phyloP scores from a whole-genome alignment of 1,140 invertebrate species.

The Maconellicoccus hirsutus region DNA sequence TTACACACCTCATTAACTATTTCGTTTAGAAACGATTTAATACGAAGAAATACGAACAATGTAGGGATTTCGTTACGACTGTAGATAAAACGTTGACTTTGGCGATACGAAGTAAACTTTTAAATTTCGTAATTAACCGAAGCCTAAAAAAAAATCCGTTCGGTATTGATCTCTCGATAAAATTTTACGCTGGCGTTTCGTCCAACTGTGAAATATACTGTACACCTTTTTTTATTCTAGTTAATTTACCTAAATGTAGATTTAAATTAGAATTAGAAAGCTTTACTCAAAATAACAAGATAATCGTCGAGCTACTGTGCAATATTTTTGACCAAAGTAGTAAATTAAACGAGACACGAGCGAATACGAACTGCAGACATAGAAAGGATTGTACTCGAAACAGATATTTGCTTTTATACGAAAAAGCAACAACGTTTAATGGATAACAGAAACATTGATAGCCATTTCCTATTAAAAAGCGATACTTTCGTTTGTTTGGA shows the following conservation, averaged over 20 bases:
- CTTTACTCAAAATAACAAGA: too few species aligned
- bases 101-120: too few species aligned
- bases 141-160: too few species aligned
- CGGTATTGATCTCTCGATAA: background rate
- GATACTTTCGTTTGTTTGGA: too few species aligned
- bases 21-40: constrained; percentile 4
- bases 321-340: background rate
- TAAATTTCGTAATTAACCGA: too few species aligned
- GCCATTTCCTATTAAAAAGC: background rate
- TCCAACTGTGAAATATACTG: background rate
- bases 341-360: background rate
- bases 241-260: background rate
- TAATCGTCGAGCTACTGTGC: too few species aligned
- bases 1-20: constrained; percentile 4
- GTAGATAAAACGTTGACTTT: background rate
- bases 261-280: background rate
- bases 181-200: background rate
- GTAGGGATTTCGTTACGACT: background rate
- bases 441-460: background rate
- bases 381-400: background rate
- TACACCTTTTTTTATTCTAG: background rate
- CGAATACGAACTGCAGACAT: background rate
- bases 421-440: background rate
- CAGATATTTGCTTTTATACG: constrained; percentile 9
- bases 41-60: background rate